Base-by-base conservation (phyloP, 2,888 invertebrate species). In the Thymelicus sylvestris region DNA sequence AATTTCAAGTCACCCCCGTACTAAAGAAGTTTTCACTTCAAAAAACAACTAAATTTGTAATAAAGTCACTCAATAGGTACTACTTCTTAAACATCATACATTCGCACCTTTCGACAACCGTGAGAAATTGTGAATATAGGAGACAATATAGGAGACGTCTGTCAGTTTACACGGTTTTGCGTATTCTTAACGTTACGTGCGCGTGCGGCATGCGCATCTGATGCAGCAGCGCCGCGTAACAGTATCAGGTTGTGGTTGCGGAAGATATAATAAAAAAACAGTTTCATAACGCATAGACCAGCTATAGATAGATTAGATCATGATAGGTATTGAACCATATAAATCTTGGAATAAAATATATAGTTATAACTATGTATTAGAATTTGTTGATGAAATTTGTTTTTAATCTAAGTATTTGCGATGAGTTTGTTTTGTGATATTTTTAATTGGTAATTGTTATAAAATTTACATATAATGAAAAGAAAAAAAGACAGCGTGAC, bases 231-330 rank as follows among this genome's bases (percentile, higher is more conserved):
- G 47, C 38, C n/a, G 39, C 69, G 69, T 65, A 62, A 62, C 44
- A 52, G 24, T 62, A 70, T 70, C 70, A 65, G 65, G 38, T 50
- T 60, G 60, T 50, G 41, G 62, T 68, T 68, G 59, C 65, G 39
- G 64, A 59, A 69, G 57, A 70, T 38, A n/a, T n/a, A n/a, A n/a
- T n/a, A 65, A 50, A 65, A 64, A 57, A 57, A 24, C 55, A 60
- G 52, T 70, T 70, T 65, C 65, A 70, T 70, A 70, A 70, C 65
- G 38, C 52, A 60, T n/a, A 70, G 50, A 65, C 65, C 13, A 60
- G 64, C 8, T 15, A n/a, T n/a, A 19, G 10, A 24, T 48, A 59
- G 50, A 65, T 70, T 64, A 59, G 50, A 65, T 50, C 48, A 44
- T 48, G 64, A 62, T 61, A 65, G 59, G 62, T 24, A 64, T 62